These are phyloP conservation scores for Malurus splendens DNA, from an alignment of 2,797 vertebrate species.

Conservation along the genomic window DNA sequence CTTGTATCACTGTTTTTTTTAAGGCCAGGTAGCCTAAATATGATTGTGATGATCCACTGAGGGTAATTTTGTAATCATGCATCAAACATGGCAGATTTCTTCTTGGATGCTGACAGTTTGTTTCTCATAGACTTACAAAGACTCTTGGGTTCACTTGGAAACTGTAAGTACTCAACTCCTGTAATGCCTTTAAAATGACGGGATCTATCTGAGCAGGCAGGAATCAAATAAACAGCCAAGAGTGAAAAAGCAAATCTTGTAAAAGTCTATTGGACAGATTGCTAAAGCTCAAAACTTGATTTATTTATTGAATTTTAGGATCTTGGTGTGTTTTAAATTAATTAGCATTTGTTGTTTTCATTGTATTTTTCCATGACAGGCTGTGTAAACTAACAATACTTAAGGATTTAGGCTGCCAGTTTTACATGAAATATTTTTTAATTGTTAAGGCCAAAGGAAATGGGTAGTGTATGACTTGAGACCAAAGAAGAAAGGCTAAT, in stretches of 20 bases:
- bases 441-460: neutral
- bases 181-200: neutral
- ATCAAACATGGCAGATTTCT: neutral
- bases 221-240: neutral
- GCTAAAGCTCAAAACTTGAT: neutral
- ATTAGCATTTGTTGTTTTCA: conserved; percentile 1
- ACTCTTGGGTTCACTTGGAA: neutral
- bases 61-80: neutral
- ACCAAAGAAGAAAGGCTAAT: neutral
- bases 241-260: neutral
- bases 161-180: neutral
- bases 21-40: neutral
- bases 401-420: conserved; percentile 8
- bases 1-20: neutral
- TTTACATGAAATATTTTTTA: conserved; percentile 31
- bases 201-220: neutral
- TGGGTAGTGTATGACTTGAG: neutral
- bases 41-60: rapidly evolving
- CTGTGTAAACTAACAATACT: neutral
- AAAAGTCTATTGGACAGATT: neutral
- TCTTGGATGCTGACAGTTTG: neutral
- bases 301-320: conserved; percentile 2
- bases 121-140: neutral
- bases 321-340: neutral
- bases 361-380: neutral